Evolutionary conservation across 2,797 vertebrate genomes (phyloP), one percentile per base, ranked within the genome.

Genomic region (Alca torda): DNA sequence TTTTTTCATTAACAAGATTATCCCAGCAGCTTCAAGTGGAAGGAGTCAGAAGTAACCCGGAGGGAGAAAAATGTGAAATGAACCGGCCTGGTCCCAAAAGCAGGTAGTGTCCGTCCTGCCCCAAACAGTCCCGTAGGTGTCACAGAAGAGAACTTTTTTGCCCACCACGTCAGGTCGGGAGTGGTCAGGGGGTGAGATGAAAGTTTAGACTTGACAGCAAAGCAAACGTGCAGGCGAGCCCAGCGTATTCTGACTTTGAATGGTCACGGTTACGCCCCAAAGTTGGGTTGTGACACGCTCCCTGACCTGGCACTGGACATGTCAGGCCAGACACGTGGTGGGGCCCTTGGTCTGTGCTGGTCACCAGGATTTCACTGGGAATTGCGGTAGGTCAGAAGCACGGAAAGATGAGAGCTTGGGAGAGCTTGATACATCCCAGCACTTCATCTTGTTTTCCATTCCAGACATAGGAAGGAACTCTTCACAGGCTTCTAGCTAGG

Each of bases 341-440:
- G 82, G 83, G 79, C 73, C 91, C 88, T 94, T 79, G 93, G 46
- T 95, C 90, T 75, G 56, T 79, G 78, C 69, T 90, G 60, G 33
- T 73, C 37, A 64, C 33, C 60, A 61, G 70, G 48, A 5, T 1
- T 5, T 59, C 64, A 37, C 37, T 11, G 23, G 51, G 59, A n/a
- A 5, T 12, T 10, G 20, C 33, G 16, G 2, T 51, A 28, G n/a
- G 33, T 19, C 50, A 77, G 50, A 60, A 56, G 28, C 1, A 0
- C 0, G 3, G 64, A 30, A 75, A 59, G 64, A 17, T 6, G 48
- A 75, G 37, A 48, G 26, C 33, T 70, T 0, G 0, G 43, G n/a
- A 77, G n/a, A 56, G 56, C 31, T 39, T 15, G 3, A 45, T 21
- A 64, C 39, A 59, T 20, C 45, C n/a, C 77, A 87, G 18, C 12